phyloP scores from a whole-genome alignment of 2,797 vertebrate genomes.

The Xenentodon cancila region DNA sequence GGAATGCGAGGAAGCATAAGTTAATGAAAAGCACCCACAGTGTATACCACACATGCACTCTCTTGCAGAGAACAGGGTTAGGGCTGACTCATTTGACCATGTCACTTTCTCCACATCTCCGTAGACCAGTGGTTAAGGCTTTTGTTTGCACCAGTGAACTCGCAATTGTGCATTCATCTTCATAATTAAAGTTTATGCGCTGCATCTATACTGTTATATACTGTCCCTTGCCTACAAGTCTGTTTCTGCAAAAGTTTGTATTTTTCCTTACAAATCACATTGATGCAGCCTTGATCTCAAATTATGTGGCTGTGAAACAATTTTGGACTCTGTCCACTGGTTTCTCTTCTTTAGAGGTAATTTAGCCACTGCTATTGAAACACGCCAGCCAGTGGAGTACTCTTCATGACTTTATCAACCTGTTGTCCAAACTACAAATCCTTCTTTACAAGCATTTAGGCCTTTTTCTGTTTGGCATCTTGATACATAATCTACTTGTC shows the following conservation, averaged over 20 bases:
- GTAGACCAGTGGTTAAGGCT: conserved; percentile 4
- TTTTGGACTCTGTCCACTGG: too few species aligned
- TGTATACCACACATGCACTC: neutral
- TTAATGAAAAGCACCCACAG: conserved; percentile 9
- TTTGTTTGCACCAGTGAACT: conserved; percentile 6
- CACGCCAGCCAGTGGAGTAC: too few species aligned
- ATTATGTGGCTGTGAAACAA: too few species aligned
- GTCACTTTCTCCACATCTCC: neutral
- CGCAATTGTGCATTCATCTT: neutral
- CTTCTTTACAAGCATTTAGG: neutral
- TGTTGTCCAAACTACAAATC: too few species aligned
- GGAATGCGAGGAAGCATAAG: neutral
- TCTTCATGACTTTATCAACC: too few species aligned
- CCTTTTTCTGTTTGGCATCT: neutral
- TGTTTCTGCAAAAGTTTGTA: too few species aligned
- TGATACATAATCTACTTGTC: neutral
- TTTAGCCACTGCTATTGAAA: too few species aligned
- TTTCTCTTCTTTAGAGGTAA: too few species aligned
- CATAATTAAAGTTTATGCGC: neutral
- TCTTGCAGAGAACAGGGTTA: neutral
- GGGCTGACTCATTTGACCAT: neutral
- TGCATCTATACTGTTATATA: neutral
- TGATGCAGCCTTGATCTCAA: too few species aligned
- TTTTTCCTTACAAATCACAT: too few species aligned
- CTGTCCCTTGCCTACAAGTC: too few species aligned